Evolutionary conservation across 1,140 invertebrate species (phyloP).

Genomic region (Ceratina australensis): DNA sequence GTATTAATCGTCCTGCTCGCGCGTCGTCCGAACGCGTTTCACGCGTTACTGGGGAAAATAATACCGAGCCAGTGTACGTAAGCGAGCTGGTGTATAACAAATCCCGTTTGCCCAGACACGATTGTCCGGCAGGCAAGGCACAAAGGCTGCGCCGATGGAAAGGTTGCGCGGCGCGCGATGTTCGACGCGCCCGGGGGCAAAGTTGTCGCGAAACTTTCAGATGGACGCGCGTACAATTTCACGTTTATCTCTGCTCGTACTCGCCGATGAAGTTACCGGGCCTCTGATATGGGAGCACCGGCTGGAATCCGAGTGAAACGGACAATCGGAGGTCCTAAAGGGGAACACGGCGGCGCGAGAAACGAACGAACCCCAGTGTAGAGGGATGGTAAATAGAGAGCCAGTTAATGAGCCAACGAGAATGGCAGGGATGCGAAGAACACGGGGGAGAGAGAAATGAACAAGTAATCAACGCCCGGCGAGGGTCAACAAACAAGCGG

Average conservation of each 20-base stretch:
- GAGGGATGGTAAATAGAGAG: conserved; percentile 12
- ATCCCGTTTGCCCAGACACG: background rate
- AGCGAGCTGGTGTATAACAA: too few relatives aligned
- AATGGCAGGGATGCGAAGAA: background rate
- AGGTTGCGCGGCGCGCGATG: background rate
- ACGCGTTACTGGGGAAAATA: background rate
- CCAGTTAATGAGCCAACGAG: conserved; percentile 29
- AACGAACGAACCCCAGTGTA: too few relatives aligned
- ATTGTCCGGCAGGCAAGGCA: background rate
- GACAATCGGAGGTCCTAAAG: background rate
- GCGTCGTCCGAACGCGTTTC: conserved; percentile 10
- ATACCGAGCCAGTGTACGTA: too few relatives aligned
- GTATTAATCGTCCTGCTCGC: too few relatives aligned
- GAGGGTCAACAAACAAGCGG: conserved; percentile 21
- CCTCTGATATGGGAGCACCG: background rate
- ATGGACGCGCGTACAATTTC: conserved; percentile 46
- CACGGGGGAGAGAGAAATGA: conserved; percentile 2
- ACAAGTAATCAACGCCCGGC: conserved; percentile 15
- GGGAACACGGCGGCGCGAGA: background rate
- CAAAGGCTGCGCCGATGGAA: conserved; percentile 17
- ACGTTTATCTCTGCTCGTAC: conserved; percentile 53
- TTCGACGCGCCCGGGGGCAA: conserved; percentile 1
- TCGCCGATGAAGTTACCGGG: conserved; percentile 21
- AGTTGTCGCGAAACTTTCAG: conserved; percentile 51
- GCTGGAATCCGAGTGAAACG: background rate